Conservation (phyloP, 2,113 vertebrate species). For the Nesospiza acunhae region DNA sequence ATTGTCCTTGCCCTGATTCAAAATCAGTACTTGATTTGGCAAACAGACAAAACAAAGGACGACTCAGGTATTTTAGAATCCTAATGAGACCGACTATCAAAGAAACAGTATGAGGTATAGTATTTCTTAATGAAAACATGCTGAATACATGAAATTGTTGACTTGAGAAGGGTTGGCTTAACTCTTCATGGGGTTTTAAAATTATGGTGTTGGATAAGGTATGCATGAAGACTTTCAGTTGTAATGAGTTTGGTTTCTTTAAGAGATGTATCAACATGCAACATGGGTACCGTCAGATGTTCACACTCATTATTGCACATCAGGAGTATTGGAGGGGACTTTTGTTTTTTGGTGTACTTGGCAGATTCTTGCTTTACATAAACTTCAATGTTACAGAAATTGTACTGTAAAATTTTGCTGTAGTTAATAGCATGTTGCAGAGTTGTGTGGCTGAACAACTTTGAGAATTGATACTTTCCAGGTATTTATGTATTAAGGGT, state of each 20-base stretch:
- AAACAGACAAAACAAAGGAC: background rate
- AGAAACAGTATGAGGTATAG: background rate
- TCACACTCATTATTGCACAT: background rate
- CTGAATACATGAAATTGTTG: background rate
- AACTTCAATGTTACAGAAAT: background rate
- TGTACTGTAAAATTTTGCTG: background rate
- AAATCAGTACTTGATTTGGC: background rate
- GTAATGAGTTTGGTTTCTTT: background rate
- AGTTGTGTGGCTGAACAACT: background rate
- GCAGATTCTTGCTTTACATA: background rate
- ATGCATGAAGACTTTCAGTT: background rate
- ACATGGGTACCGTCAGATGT: background rate
- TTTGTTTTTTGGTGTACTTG: accelerated
- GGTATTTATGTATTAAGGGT: background rate
- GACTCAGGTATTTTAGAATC: background rate
- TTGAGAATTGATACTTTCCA: background rate
- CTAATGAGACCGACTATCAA: background rate
- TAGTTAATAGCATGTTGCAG: background rate
- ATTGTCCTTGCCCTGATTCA: background rate
- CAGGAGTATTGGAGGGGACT: background rate
- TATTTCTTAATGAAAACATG: background rate
- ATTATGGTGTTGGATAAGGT: background rate
- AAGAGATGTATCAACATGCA: background rate
- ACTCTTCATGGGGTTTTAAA: background rate
- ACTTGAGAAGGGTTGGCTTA: background rate